A percentile compares a stretch with the other conserved stretches of the same genome.
Evolutionary conservation across 2,797 vertebrate genomes (phyloP).

Genomic region (Myripristis murdjan): DNA sequence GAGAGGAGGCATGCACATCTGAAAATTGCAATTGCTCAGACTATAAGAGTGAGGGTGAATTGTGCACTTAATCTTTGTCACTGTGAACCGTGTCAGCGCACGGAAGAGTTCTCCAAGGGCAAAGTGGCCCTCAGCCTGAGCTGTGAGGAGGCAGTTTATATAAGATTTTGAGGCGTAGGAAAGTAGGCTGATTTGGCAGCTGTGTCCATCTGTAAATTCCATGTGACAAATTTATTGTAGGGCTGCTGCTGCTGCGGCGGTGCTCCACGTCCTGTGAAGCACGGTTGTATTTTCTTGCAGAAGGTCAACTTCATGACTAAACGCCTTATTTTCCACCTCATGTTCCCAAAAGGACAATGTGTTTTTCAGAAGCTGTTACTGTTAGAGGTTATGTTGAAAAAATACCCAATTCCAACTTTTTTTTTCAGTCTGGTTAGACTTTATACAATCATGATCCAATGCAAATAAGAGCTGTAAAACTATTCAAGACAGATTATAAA

Average conservation of each 20-base stretch:
- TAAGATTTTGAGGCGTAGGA: conserved; percentile 59
- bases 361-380: neutral
- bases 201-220: conserved; percentile 53
- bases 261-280: conserved; percentile 5
- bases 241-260: conserved; percentile 29
- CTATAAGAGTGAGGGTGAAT: conserved; percentile 1
- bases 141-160: conserved; percentile 69
- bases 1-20: neutral
- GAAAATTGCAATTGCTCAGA: neutral
- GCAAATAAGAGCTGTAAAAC: too few species aligned
- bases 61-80: neutral
- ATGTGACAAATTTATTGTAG: conserved; percentile 69
- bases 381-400: neutral
- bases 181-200: conserved; percentile 69
- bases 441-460: too few species aligned
- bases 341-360: neutral
- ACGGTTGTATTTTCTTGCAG: conserved; percentile 17
- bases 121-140: conserved; percentile 44
- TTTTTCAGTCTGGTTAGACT: too few species aligned
- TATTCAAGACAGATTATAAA: too few species aligned
- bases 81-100: conserved; percentile 35
- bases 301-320: conserved; percentile 16
- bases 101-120: conserved; percentile 56
- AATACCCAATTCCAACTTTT: neutral
- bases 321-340: neutral